Evolutionary conservation across 1,140 invertebrate genomes (phyloP), one percentile per base, ranked within the genome.

Genomic region (Cyrtorhinus lividipennis): DNA sequence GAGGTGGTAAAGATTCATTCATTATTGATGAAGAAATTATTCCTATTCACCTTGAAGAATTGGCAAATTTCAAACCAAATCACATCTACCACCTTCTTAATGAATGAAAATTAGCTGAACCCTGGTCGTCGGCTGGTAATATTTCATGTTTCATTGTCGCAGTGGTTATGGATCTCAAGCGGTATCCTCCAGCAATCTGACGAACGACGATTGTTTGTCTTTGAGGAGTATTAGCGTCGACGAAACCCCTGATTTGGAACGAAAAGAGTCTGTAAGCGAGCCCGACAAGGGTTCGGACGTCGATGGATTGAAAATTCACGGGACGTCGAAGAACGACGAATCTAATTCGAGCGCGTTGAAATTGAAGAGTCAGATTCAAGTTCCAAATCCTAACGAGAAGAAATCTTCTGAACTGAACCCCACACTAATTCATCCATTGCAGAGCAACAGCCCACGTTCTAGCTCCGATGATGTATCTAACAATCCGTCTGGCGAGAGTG

Each of bases 121-220:
- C n/a, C n/a, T n/a, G n/a, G n/a, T n/a, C n/a, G n/a, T n/a, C n/a
- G n/a, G n/a, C n/a, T n/a, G n/a, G n/a, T n/a, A n/a, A n/a, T n/a
- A n/a, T n/a, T n/a, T n/a, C n/a, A n/a, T n/a, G n/a, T n/a, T n/a
- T 38, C 30, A 8, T 38, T 38, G 5, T 70, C 69, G 24, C 63
- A 90, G 87, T 71, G 87, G 87, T 59, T 90, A 91, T 71, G 87
- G 89, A n/a, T 91, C 87, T 1, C 85, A 92, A 77, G 90, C 91
- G 26, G 90, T 94, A 23, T 94, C 91, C 2, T 90, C 87, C 56
- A 89, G 88, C 38, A 95, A 93, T 72, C 77, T 94, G 62, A 89
- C 88, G 46, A 93, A 88, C 71, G 91, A 95, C 72, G 92, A 95
- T 76, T 91, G 89, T 3, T 77, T 89, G 22, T 95, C 91, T 18